Evolutionary conservation across 1,140 invertebrate genomes (phyloP), one percentile per base, ranked within the genome.

Genomic region (Nautilus pompilius): DNA sequence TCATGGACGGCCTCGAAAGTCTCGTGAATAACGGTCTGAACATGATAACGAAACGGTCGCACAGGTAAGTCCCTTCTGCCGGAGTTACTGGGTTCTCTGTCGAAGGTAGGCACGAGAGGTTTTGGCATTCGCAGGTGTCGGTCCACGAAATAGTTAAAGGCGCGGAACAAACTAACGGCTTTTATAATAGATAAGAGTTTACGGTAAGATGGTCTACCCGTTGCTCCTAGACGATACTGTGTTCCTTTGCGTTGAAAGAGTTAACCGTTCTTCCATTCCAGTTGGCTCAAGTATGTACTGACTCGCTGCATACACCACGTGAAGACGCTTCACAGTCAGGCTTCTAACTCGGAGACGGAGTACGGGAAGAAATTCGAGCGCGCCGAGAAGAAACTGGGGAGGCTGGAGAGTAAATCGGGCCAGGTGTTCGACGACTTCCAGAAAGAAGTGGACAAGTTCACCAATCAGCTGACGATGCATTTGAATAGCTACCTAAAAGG

Each of bases 211-310:
- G n/a, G n/a, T n/a, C n/a, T n/a, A n/a, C n/a, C n/a, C n/a, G n/a
- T n/a, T n/a, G n/a, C n/a, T n/a, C n/a, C n/a, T n/a, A n/a, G n/a
- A n/a, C n/a, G n/a, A n/a, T n/a, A n/a, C n/a, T n/a, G n/a, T n/a
- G n/a, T n/a, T n/a, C n/a, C n/a, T n/a, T n/a, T n/a, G n/a, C 36
- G 28, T 28, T n/a, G 33, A 4, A 4, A 54, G 20, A 29, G 46
- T 24, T 46, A 36, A 24, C 8, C 2, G 13, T 10, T 61, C 2
- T 60, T 32, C 34, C 29, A 5, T 63, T 60, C 0, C 57, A 77
- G 75, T 5, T 77, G 75, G 75, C 32, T 75, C 33, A 72, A 75
- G 33, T 63, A 64, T 5, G 29, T 75, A 2, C 45, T 77, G 2
- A 57, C 66, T 2, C 53, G 63, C n/a, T 65, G 66, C 59, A 63